These are phyloP conservation scores for Podabrus alpinus DNA, from an alignment of 2,888 invertebrate species.

Conservation along the genomic window DNA sequence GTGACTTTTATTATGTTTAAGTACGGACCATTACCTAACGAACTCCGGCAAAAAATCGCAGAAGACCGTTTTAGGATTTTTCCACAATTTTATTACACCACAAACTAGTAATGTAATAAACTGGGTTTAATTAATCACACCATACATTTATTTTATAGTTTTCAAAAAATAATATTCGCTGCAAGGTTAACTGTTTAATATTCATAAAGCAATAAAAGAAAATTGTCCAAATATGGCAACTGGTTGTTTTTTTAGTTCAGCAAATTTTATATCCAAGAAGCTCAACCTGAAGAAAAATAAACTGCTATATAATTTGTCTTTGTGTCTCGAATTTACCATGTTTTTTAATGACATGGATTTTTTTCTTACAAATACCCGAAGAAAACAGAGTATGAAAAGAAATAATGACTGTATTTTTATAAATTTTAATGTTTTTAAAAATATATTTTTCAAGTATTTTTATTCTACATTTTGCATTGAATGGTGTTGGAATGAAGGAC, in stretches of 20 bases:
- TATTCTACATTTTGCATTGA: neutral
- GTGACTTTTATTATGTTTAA: too few relatives aligned
- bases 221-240: neutral
- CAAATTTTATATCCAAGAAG: neutral
- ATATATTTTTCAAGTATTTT: conserved; percentile 1
- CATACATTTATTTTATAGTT: neutral
- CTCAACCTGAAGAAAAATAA: neutral
- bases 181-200: neutral
- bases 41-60: too few relatives aligned
- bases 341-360: neutral
- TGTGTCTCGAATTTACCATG: too few relatives aligned
- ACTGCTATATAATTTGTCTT: neutral
- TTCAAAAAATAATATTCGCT: neutral
- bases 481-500: neutral
- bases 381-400: neutral
- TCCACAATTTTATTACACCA: too few relatives aligned
- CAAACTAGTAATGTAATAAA: too few relatives aligned
- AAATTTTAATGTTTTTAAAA: neutral
- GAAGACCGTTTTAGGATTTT: too few relatives aligned
- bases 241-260: neutral
- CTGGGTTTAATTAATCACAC: neutral
- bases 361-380: neutral
- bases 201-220: neutral
- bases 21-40: too few relatives aligned
- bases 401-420: neutral